These are phyloP conservation scores for Bombylius discolor DNA, from an alignment of 2,888 invertebrate genomes.

Conservation along the genomic window DNA sequence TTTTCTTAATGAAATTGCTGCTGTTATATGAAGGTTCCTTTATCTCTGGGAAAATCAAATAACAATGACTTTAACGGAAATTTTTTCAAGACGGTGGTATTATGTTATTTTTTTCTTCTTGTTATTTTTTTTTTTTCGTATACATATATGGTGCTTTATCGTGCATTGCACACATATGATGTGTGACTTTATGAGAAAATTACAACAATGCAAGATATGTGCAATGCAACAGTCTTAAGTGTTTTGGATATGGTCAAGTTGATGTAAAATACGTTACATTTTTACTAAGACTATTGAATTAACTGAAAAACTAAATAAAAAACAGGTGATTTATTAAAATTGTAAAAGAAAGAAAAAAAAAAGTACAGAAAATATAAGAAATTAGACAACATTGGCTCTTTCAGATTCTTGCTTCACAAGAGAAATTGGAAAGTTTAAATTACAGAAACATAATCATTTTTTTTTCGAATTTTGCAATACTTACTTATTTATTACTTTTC, in stretches of 20 bases:
- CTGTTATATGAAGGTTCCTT: background rate
- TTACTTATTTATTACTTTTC: too few species aligned
- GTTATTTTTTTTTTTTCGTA: background rate
- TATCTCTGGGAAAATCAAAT: constrained; percentile 6
- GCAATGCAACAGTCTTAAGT: background rate
- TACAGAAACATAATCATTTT: too few species aligned
- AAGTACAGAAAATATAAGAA: too few species aligned
- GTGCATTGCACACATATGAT: background rate
- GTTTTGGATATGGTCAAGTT: constrained; percentile 1
- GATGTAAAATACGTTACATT: constrained; percentile 1
- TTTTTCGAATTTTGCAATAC: too few species aligned
- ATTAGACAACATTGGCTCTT: too few species aligned
- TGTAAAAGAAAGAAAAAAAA: too few species aligned
- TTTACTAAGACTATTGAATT: too few species aligned
- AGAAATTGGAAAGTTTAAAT: too few species aligned
- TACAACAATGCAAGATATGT: background rate
- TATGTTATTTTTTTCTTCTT: background rate
- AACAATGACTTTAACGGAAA: background rate
- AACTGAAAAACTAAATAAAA: background rate
- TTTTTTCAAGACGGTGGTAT: background rate
- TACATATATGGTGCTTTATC: too few species aligned
- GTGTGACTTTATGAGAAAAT: background rate
- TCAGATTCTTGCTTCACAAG: too few species aligned
- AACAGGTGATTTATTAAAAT: background rate
- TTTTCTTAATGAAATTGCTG: too few species aligned